A percentile compares a stretch with the other conserved stretches of the same genome.
These are phyloP conservation scores for Hipparchia semele DNA, from an alignment of 2,888 invertebrate species.

Conservation along the genomic window DNA sequence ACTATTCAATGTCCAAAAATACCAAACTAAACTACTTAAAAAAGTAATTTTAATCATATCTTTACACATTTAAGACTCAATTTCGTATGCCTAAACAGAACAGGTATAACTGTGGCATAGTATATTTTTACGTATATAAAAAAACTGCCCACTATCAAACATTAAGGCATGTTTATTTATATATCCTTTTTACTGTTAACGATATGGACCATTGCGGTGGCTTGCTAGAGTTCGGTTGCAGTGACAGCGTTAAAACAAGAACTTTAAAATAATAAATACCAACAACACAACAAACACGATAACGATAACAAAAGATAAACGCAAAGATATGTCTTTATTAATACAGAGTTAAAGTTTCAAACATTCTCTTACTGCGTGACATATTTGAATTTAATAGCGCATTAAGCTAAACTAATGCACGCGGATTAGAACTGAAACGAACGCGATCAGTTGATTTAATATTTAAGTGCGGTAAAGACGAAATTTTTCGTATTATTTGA, in stretches of 20 bases:
- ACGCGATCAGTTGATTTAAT: too few species aligned
- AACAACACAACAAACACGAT: too few species aligned
- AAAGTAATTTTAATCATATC: constrained; percentile 19
- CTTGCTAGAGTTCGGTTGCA: constrained; percentile 36
- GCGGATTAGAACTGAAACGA: too few species aligned
- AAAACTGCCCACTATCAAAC: constrained; percentile 41
- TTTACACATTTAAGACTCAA: constrained; percentile 6
- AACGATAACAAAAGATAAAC: too few species aligned
- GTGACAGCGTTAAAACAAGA: constrained; percentile 34
- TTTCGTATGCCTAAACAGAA: constrained; percentile 11
- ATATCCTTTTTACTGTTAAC: constrained; percentile 49
- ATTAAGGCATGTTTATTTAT: constrained; percentile 52
- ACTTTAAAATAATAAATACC: too few species aligned
- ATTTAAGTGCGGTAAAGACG: too few species aligned
- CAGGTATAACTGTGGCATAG: constrained; percentile 27
- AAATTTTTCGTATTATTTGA: too few species aligned
- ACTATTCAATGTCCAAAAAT: background rate
- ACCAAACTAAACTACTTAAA: background rate
- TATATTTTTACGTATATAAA: constrained; percentile 42
- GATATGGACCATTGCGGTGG: constrained; percentile 45
- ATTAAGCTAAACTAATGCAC: too few species aligned
- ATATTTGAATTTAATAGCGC: too few species aligned
- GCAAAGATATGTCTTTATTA: too few species aligned
- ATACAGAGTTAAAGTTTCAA: too few species aligned
- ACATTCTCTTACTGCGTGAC: too few species aligned